These are phyloP conservation scores for Enchytraeus crypticus DNA, from an alignment of 2,888 invertebrate species.

Conservation along the genomic window DNA sequence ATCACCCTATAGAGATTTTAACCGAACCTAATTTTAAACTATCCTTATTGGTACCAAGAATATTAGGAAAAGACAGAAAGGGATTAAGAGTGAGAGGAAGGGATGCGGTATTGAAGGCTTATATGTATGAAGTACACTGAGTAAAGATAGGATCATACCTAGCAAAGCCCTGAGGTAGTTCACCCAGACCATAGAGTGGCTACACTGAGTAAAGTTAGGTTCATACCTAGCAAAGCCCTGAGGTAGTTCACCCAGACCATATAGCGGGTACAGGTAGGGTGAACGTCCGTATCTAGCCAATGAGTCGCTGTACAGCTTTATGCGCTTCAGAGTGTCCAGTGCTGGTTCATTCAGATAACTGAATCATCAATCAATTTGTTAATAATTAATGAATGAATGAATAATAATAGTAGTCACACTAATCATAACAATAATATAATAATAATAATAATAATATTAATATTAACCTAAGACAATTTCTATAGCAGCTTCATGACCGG, in stretches of 20 bases:
- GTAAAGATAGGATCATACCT: no score
- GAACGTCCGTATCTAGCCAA: conserved; percentile 91
- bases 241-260: conserved; percentile 94
- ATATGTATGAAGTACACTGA: no score
- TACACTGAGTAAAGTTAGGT: no score
- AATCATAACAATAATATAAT: not conserved
- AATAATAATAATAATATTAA: not conserved
- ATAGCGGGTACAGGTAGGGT: conserved; percentile 97
- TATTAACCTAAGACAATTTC: no score
- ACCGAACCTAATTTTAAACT: no score
- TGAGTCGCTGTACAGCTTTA: conserved; percentile 87
- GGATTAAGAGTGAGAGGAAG: no score
- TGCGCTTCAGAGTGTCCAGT: conserved; percentile 76
- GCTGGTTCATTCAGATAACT: conserved; percentile 74
- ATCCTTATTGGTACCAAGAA: no score
- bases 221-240: conserved; percentile 65
- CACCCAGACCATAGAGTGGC: no score
- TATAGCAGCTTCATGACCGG: not conserved
- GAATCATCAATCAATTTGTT: not conserved
- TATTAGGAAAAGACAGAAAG: no score
- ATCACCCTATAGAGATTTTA: no score
- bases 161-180: no score
- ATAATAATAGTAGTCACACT: not conserved
- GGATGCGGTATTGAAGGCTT: no score
- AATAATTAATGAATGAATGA: not conserved